Evolutionary conservation across 1,140 invertebrate genomes (phyloP).

Genomic region (Nasonia vitripennis): DNA sequence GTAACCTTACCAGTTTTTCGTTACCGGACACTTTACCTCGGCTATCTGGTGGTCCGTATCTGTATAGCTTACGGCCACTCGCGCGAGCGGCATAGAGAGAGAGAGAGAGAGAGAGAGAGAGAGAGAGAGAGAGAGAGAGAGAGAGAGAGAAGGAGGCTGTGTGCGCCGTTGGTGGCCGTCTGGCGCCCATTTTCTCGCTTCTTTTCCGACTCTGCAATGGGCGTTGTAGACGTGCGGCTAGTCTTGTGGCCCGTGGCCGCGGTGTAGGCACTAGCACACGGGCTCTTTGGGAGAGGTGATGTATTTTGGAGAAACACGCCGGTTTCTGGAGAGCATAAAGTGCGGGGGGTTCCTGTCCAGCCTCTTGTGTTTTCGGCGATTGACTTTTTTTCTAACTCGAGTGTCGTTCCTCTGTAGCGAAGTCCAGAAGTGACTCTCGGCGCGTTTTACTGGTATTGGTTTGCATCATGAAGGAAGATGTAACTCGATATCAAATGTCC

Average conservation of each 20-base stretch:
- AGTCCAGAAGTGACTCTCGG: too few relatives aligned
- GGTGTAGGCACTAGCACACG: not conserved
- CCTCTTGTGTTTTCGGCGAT: too few relatives aligned
- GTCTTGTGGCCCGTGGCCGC: not conserved
- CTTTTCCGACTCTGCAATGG: not conserved
- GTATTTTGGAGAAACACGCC: conserved; percentile 20
- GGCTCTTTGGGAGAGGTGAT: not conserved
- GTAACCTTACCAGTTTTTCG: conserved; percentile 53
- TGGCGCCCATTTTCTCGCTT: conserved; percentile 33
- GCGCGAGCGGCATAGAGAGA: not conserved
- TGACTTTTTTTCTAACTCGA: not conserved
- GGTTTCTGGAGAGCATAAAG: not conserved
- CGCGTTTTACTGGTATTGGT: too few relatives aligned
- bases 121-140: too few relatives aligned
- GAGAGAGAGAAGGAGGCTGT: not conserved
- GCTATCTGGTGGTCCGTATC: conserved; percentile 27
- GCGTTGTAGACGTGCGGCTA: not conserved
- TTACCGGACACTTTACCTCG: conserved; percentile 43
- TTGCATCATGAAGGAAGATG: too few relatives aligned
- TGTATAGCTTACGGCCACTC: conserved; percentile 2
- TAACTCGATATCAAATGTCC: too few relatives aligned
- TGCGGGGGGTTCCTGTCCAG: not conserved
- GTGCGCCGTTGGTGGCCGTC: conserved; percentile 56
- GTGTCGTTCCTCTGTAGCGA: too few relatives aligned
- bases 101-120: not conserved